Conservation (phyloP, 2,888 invertebrate genomes). For the Megamerina dolium region DNA sequence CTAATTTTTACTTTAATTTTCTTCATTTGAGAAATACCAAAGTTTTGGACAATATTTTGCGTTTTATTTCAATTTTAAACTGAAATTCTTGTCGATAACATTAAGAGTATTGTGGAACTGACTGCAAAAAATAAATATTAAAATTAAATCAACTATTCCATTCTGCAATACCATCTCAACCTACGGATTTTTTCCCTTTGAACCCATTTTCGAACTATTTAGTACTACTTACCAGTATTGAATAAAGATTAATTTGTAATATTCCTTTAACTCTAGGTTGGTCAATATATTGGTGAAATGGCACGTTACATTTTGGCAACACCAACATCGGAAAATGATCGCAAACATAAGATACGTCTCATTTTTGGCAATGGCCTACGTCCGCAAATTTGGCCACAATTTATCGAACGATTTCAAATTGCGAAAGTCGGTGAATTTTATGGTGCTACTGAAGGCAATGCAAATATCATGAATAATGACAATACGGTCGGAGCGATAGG, state of each 20-base stretch:
- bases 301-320: conserved; percentile 80
- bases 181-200: neutral
- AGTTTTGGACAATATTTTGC: too few relatives aligned
- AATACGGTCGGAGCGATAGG: conserved; percentile 92
- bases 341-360: conserved; percentile 65
- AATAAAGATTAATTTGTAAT: neutral
- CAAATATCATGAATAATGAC: conserved; percentile 92
- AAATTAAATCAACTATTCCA: neutral
- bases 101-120: too few relatives aligned
- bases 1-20: too few relatives aligned
- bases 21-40: too few relatives aligned
- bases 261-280: conserved; percentile 54
- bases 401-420: conserved; percentile 80
- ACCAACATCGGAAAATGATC: conserved; percentile 63
- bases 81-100: too few relatives aligned
- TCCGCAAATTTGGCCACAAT: conserved; percentile 86
- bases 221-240: neutral
- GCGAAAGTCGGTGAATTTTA: conserved; percentile 86
- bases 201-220: neutral
- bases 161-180: neutral
- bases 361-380: conserved; percentile 92
- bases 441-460: conserved; percentile 97
- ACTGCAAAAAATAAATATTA: too few relatives aligned
- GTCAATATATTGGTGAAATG: conserved; percentile 89
- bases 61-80: too few relatives aligned